These are phyloP conservation scores for Neosilurus mollespiculum DNA, from an alignment of 2,797 vertebrate genomes.

Conservation along the genomic window DNA sequence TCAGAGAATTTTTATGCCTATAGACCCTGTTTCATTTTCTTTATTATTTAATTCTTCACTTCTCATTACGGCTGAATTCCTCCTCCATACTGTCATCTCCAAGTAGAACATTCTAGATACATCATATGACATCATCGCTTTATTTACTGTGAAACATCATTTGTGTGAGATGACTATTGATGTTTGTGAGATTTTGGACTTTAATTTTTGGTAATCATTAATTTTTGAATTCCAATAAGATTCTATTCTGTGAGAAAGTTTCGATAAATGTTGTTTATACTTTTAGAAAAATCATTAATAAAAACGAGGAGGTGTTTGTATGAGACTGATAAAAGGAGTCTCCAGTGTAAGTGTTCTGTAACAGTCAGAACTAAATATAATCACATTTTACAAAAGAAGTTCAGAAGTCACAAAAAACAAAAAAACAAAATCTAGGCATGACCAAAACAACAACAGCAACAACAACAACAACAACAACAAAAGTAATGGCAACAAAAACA, in stretches of 20 bases:
- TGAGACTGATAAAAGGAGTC: too few relatives aligned
- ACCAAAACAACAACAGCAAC: background rate
- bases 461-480: background rate
- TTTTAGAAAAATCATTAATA: background rate
- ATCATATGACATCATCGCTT: background rate
- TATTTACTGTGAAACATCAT: background rate
- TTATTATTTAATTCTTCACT: conserved; percentile 16
- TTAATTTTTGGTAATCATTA: background rate
- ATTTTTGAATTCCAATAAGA: background rate
- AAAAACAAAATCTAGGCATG: too few relatives aligned
- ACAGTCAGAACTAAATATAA: too few relatives aligned
- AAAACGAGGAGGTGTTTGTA: too few relatives aligned
- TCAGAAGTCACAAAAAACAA: too few relatives aligned
- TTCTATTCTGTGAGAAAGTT: background rate
- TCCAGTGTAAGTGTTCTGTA: too few relatives aligned
- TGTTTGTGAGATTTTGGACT: background rate
- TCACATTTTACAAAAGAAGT: too few relatives aligned
- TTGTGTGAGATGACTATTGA: too few relatives aligned
- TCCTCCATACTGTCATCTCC: too few relatives aligned
- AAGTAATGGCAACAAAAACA: background rate
- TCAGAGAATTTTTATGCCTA: background rate
- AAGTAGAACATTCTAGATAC: background rate
- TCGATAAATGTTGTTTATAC: background rate
- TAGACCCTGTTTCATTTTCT: background rate
- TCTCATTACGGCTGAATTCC: background rate